These are phyloP conservation scores for Drosophila pseudoobscura DNA, from an alignment of 1,140 invertebrate genomes.

Conservation along the genomic window DNA sequence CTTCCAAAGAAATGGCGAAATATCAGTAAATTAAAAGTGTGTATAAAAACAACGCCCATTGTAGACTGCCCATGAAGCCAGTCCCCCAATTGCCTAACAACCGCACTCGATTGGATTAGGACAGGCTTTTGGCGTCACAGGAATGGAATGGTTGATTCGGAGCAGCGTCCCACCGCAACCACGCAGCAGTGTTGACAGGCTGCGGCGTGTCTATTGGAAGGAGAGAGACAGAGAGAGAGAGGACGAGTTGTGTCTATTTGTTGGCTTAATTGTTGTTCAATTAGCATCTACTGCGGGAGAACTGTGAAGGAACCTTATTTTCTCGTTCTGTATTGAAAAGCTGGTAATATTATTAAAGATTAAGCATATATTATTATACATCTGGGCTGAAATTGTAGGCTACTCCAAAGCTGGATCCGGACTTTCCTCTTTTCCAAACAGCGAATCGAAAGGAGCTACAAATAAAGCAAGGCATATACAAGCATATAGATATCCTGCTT, in stretches of 20 bases:
- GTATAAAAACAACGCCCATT: not conserved
- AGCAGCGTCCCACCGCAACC: not conserved
- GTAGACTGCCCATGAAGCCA: not conserved
- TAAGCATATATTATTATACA: too few species aligned
- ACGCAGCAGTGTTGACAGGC: not conserved
- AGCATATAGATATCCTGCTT: not conserved
- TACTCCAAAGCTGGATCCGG: too few species aligned
- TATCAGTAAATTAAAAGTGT: too few species aligned
- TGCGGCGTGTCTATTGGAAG: not conserved
- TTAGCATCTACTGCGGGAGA: not conserved
- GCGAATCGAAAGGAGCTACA: too few species aligned
- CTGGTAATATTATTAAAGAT: too few species aligned
- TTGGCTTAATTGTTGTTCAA: not conserved
- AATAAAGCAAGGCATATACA: not conserved
- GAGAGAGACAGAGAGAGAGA: too few species aligned
- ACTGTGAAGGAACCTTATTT: too few species aligned
- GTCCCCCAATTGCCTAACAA: conserved; percentile 38
- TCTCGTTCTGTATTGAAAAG: too few species aligned
- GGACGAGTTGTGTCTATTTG: not conserved
- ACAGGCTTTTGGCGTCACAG: conserved; percentile 61
- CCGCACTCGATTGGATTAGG: conserved; percentile 71
- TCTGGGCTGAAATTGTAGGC: too few species aligned
- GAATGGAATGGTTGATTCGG: not conserved
- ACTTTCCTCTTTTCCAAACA: too few species aligned
- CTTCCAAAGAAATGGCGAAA: not conserved